Conservation (phyloP, 2,888 invertebrate species). For the Phortica magna region DNA sequence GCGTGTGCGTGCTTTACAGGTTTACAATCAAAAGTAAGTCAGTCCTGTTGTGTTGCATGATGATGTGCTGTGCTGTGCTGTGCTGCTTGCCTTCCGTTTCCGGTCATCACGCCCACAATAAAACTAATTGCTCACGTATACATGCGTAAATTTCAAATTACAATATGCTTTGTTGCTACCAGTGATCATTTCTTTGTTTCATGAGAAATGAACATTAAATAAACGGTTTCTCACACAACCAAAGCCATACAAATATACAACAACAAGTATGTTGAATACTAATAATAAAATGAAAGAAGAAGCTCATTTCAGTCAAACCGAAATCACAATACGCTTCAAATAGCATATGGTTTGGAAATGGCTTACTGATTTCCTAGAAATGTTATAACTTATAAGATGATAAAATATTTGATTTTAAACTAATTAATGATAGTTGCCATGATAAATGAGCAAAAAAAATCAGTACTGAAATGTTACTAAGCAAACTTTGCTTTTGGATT, state of each 20-base stretch:
- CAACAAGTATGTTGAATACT: neutral
- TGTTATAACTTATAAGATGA: no score
- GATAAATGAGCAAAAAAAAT: no score
- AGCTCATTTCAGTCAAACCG: no score
- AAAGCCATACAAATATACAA: neutral
- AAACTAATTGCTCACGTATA: constrained; percentile 31
- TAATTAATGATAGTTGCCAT: no score
- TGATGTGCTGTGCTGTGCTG: neutral
- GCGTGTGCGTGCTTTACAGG: no score
- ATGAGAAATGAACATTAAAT: constrained; percentile 6
- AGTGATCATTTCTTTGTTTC: neutral
- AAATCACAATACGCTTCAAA: no score
- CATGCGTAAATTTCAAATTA: neutral
- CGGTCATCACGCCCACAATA: constrained; percentile 29
- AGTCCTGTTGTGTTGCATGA: neutral
- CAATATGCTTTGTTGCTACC: constrained; percentile 1
- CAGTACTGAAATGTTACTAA: no score
- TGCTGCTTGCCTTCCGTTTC: constrained; percentile 17
- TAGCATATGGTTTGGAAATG: no score
- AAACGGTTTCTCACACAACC: neutral
- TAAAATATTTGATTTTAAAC: no score
- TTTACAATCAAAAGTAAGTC: neutral
- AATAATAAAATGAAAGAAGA: no score
- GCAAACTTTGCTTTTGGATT: no score
- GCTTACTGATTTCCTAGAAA: no score